Base-by-base conservation (phyloP, 2,888 invertebrate genomes). In the Drosophila mayaguana region DNA sequence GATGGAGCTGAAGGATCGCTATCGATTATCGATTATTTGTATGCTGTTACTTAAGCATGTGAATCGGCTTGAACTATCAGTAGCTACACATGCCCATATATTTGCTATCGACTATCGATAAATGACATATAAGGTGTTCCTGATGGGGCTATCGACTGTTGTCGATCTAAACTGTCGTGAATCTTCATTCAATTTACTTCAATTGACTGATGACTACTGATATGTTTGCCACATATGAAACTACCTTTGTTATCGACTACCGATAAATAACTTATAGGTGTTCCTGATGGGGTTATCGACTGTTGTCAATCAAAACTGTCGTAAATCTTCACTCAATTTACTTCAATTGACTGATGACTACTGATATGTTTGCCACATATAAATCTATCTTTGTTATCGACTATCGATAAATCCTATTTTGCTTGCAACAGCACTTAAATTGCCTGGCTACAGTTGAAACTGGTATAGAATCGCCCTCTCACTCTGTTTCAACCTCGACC, bases 381-480 rank as follows among this genome's bases (percentile, higher is more conserved):
- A 8, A 3, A 16, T 25, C 22, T 9, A 16, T 11, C 16, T 5
- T 5, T 3, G 14, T 7, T 34, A 51, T 51, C 51, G 51, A 53
- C 51, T 53, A 22, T 53, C 51, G 51, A 53, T 53, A 36, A 36
- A 12, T 53, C 36, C 20, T 34, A 16, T 14, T 22, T 38, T 14
- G 36, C 9, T 25, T 18, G 59, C 18, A 25, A 28, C 8, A 18
- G 38, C 36, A 60, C 50, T 50, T 14, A 34, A 20, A 1, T 38
- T 28, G 16, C 6, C 25, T 28, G 25, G 43, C 18, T 42, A 22
- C 4, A n/a, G 50, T 2, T 28, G 8, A 4, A 20, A 11, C 18
- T 18, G 32, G 12, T 14, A 32, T 3, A 18, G 7, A 28, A 0
- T 40, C 38, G 2, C n/a, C 5, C 40, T 8, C 53, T 53, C 53